Evolutionary conservation across 2,888 invertebrate genomes (phyloP), one percentile per base, ranked within the genome.

Genomic region (Rotaria socialis): DNA sequence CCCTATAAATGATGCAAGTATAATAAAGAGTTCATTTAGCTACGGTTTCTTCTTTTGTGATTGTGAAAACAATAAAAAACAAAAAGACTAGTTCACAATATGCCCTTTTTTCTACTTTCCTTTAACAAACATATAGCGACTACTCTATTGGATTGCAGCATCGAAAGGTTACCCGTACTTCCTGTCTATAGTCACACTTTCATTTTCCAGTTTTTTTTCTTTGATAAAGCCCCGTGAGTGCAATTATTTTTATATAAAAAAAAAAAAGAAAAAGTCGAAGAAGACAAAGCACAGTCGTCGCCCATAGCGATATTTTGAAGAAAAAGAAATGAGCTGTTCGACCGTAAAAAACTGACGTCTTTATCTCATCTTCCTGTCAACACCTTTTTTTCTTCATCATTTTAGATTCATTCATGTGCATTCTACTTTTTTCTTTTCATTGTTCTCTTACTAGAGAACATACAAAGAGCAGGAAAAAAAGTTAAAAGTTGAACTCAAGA

Each of bases 301-400:
- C 22, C 24, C 6, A 56, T 56, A 56, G 56, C 14, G 22, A 67
- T 14, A 41, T 2, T 35, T 3, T 7, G 67, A 41, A 67, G 35
- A 19, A 35, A 35, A 67, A 67, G 35, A 67, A 67, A 67, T 67
- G 67, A 67, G 67, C 41, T 67, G 67, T 67, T 67, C 67, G 67
- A 67, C 67, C 67, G 67, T 67, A 67, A 67, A 35, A 67, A 67
- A 35, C 16, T 67, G 35, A 35, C 35, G 67, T 67, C 67, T 67
- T 67, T 67, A 67, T 67, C 67, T 67, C 35, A 67, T 35, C 35
- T 35, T 16, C 10, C 19, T 19, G 0, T 67, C 27, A 35, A 35
- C 35, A 35, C 35, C 67, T 35, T 27, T 60, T 11, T 58, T 27
- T 27, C n/a, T 27, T 11, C 14, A 3, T 14, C 58, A 55, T 55